Conservation (phyloP, 2,797 vertebrate genomes). For the Epinephelus coioides region DNA sequence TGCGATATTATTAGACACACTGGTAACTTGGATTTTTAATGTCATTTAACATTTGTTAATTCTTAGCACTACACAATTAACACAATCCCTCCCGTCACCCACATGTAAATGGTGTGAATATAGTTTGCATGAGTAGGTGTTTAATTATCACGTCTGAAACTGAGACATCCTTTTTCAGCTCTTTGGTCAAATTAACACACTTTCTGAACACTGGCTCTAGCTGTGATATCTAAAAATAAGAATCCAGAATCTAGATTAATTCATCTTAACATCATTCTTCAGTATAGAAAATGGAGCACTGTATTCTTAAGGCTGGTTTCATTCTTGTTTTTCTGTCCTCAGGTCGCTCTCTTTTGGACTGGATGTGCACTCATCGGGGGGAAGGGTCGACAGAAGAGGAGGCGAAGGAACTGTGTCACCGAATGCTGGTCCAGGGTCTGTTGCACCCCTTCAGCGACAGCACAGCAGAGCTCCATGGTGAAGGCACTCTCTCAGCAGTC, state of each 20-base stretch:
- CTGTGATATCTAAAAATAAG: slow-evolving; percentile 9
- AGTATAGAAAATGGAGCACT: background rate
- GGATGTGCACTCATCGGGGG: slow-evolving; percentile 87
- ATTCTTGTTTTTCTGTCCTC: slow-evolving; percentile 29
- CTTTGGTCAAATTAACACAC: background rate
- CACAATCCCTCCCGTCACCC: slow-evolving; percentile 42
- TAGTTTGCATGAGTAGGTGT: slow-evolving; percentile 65
- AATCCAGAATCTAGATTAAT: background rate
- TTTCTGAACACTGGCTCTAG: background rate
- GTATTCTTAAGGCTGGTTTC: background rate
- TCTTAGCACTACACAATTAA: slow-evolving; percentile 46
- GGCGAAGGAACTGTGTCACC: slow-evolving; percentile 91
- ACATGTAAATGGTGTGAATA: slow-evolving; percentile 46
- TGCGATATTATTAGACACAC: background rate
- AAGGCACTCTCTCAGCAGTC: slow-evolving; percentile 72
- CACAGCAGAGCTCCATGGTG: slow-evolving; percentile 84
- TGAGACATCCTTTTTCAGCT: slow-evolving; percentile 32
- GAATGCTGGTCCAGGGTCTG: slow-evolving; percentile 91
- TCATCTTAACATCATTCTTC: background rate
- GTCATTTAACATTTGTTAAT: background rate
- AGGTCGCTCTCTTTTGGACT: slow-evolving; percentile 92
- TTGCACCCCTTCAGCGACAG: slow-evolving; percentile 91
- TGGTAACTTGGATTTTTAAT: slow-evolving; percentile 2
- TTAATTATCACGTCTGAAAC: slow-evolving; percentile 78
- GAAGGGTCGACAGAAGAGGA: slow-evolving; percentile 83